Percentiles rank a stretch among this genome's conserved stretches.
Conservation (phyloP, 2,888 invertebrate genomes). For the Gnatocerus cornutus region DNA sequence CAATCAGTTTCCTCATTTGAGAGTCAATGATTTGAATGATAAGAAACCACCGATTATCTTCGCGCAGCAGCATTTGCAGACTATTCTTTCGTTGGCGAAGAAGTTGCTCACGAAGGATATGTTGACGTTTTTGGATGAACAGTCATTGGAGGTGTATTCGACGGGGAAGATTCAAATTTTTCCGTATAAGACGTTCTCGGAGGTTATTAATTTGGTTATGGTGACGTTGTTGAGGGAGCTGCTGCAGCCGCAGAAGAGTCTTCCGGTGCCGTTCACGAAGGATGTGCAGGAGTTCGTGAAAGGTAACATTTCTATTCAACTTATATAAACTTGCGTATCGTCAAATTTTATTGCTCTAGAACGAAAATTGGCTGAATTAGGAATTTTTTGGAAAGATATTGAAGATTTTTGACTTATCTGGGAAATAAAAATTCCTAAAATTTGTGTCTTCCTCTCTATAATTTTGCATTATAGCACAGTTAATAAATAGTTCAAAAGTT, state of each 20-base stretch:
- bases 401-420: no score
- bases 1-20: slow-evolving; percentile 89
- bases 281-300: slow-evolving; percentile 82
- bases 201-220: slow-evolving; percentile 94
- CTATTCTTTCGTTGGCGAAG: slow-evolving; percentile 86
- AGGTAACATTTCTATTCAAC: slow-evolving; percentile 57
- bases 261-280: slow-evolving; percentile 92
- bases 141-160: slow-evolving; percentile 85
- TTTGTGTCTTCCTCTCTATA: no score
- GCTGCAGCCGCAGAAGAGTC: slow-evolving; percentile 90
- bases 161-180: slow-evolving; percentile 83
- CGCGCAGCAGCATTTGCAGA: slow-evolving; percentile 85
- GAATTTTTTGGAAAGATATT: no score
- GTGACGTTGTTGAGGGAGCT: slow-evolving; percentile 93
- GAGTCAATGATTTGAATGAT: slow-evolving; percentile 82
- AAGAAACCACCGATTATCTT: slow-evolving; percentile 79
- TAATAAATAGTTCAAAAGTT: no score
- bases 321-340: no score
- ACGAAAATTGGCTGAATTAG: no score
- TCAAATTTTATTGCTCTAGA: no score
- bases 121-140: slow-evolving; percentile 84
- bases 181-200: slow-evolving; percentile 95
- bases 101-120: slow-evolving; percentile 89
- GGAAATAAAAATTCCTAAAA: no score
- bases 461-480: no score